phyloP scores from a whole-genome alignment of 2,113 vertebrate genomes.

The Calidris pugnax region DNA sequence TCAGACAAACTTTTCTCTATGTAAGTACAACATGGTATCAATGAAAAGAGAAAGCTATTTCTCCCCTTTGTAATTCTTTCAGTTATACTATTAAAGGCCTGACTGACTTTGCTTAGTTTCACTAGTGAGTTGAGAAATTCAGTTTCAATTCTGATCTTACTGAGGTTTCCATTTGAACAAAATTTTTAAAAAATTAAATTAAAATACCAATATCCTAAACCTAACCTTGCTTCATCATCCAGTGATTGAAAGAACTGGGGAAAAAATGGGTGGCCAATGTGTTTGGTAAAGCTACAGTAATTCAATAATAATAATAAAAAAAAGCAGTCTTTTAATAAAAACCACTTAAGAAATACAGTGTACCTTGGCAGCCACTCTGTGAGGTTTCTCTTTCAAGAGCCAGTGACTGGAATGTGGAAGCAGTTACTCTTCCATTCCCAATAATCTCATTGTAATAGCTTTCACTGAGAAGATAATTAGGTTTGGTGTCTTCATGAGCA shows the following conservation, averaged over 20 bases:
- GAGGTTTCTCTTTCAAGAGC: background rate
- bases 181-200: background rate
- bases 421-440: background rate
- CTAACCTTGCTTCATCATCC: background rate
- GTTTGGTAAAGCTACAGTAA: background rate
- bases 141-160: background rate
- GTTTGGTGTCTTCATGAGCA: rapidly evolving
- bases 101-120: background rate
- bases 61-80: background rate
- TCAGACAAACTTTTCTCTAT: background rate
- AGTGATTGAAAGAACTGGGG: background rate
- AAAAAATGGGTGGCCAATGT: background rate
- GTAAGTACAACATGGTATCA: background rate
- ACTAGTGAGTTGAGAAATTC: background rate
- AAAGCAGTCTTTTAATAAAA: background rate
- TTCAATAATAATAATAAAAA: background rate
- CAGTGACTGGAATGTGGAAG: background rate
- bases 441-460: background rate
- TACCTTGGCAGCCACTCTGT: background rate
- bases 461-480: background rate
- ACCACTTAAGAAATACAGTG: background rate
- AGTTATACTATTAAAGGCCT: background rate
- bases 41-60: background rate
- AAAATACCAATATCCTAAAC: background rate
- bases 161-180: background rate